A percentile compares a stretch with the other conserved stretches of the same genome.
phyloP scores from a whole-genome alignment of 2,113 vertebrate genomes.

The Picathartes gymnocephalus region DNA sequence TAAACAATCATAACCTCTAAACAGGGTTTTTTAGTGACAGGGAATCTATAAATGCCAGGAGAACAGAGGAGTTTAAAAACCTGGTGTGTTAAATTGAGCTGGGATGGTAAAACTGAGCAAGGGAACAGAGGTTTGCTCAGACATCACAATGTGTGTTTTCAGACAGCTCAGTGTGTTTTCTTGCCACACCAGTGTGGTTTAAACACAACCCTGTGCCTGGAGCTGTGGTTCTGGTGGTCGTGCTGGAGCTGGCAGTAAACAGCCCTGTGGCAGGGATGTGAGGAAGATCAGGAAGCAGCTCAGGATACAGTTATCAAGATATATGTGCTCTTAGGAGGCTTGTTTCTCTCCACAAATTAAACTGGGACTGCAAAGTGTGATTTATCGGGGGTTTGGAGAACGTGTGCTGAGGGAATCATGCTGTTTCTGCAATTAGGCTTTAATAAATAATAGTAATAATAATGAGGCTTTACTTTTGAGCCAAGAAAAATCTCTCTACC shows the following conservation, averaged over 20 bases:
- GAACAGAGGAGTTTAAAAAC: background rate
- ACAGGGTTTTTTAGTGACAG: background rate
- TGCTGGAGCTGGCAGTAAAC: background rate
- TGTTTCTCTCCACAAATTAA: background rate
- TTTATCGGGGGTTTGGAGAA: conserved; percentile 11
- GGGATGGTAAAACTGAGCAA: background rate
- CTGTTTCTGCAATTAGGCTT: conserved; percentile 28
- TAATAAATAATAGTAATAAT: conserved; percentile 29
- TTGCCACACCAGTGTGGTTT: background rate
- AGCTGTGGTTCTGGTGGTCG: background rate
- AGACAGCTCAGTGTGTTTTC: background rate
- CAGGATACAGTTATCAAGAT: conserved; percentile 52
- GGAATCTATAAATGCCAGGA: background rate
- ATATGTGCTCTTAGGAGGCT: background rate
- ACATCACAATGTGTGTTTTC: background rate
- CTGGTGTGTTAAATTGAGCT: background rate
- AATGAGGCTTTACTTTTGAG: background rate
- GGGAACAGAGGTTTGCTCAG: background rate
- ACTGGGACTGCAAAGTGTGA: background rate
- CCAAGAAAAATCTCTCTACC: conserved; percentile 20
- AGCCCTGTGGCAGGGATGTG: background rate
- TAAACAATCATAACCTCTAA: background rate
- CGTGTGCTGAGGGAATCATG: background rate
- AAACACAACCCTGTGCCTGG: background rate
- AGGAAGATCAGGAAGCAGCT: conserved; percentile 1